A percentile compares a stretch with the other conserved stretches of the same genome.
phyloP scores from a whole-genome alignment of 2,113 vertebrate species.

The Cichladusa arquata region DNA sequence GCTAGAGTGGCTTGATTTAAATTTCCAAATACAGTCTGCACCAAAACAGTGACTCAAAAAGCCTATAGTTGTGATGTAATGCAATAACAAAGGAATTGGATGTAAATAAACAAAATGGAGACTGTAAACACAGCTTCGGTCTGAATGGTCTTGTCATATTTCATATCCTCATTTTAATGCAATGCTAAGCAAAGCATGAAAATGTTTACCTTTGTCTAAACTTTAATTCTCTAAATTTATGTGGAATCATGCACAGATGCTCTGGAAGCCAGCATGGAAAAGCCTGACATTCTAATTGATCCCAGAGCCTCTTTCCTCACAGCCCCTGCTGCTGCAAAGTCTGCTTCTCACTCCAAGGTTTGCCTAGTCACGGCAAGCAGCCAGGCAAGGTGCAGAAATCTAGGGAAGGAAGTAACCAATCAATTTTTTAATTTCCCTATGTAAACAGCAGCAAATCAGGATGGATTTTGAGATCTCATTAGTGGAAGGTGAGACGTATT shows the following conservation, averaged over 20 bases:
- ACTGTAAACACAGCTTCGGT: conserved; percentile 63
- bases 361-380: conserved; percentile 67
- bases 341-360: conserved; percentile 70
- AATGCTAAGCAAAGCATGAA: conserved; percentile 77
- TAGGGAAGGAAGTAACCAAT: conserved; percentile 71
- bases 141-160: conserved; percentile 69
- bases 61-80: conserved; percentile 19
- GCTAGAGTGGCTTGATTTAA: not conserved
- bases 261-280: conserved; percentile 76
- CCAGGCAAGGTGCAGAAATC: conserved; percentile 62
- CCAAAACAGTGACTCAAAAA: conserved; percentile 48
- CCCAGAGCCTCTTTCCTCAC: conserved; percentile 72
- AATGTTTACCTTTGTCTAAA: conserved; percentile 79
- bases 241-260: conserved; percentile 78
- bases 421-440: conserved; percentile 75
- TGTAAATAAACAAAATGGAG: conserved; percentile 56
- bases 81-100: conserved; percentile 60
- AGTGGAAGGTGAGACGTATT: conserved; percentile 22
- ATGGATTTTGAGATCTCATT: conserved; percentile 67
- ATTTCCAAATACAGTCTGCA: not conserved
- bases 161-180: conserved; percentile 76
- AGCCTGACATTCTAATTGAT: conserved; percentile 85
- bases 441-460: conserved; percentile 66
- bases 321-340: conserved; percentile 69
- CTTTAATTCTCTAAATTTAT: conserved; percentile 82